phyloP scores from a whole-genome alignment of 2,797 vertebrate species.

The Hafferia zeledoni region DNA sequence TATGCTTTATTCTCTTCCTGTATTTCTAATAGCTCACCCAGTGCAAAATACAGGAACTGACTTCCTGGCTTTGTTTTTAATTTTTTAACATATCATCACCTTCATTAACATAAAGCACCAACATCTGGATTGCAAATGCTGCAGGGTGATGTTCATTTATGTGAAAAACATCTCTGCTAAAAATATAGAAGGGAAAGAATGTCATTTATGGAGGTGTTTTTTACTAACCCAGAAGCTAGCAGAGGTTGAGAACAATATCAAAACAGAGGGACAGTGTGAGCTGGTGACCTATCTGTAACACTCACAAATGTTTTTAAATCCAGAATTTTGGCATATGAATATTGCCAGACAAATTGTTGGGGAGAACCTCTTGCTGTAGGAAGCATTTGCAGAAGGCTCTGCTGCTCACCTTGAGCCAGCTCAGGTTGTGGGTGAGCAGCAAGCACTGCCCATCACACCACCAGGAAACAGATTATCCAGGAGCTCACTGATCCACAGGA shows the following conservation, averaged over 20 bases:
- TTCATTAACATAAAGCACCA: background rate
- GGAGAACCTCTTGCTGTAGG: background rate
- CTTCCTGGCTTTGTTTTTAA: background rate
- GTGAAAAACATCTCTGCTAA: background rate
- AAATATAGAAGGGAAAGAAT: background rate
- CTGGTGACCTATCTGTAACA: background rate
- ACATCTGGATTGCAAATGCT: constrained; percentile 18
- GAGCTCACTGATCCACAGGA: background rate
- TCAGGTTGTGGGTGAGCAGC: background rate
- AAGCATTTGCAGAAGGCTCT: background rate
- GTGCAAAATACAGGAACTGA: background rate
- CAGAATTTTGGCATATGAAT: background rate
- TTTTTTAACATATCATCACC: background rate
- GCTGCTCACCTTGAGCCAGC: background rate
- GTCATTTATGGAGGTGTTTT: background rate
- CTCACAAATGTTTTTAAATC: background rate
- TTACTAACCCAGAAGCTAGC: background rate
- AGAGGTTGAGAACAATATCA: background rate
- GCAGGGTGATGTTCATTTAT: background rate
- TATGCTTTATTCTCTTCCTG: background rate
- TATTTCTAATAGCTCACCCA: background rate
- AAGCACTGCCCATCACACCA: background rate
- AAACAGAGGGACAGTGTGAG: background rate
- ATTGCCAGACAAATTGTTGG: background rate
- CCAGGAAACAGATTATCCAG: background rate